phyloP scores from a whole-genome alignment of 2,888 invertebrate species.

The Temnothorax unifasciatus region DNA sequence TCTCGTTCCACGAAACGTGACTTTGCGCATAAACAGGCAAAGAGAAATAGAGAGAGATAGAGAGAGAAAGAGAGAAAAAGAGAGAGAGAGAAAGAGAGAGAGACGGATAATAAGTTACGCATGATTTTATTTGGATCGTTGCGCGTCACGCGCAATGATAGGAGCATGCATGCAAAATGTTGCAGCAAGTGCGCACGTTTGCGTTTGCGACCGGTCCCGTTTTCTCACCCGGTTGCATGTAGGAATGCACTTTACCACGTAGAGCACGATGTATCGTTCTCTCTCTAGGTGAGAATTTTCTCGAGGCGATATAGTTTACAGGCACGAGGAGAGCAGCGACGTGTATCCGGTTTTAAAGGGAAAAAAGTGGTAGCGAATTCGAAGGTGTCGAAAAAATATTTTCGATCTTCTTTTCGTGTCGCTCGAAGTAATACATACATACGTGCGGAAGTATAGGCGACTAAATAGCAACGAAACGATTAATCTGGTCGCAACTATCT shows the following conservation, averaged over 20 bases:
- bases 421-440: not conserved
- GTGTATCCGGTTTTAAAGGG: not conserved
- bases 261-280: not conserved
- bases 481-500: not conserved
- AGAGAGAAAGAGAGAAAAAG: not conserved
- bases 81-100: not conserved
- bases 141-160: conserved; percentile 28
- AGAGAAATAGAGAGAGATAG: no score
- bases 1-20: conserved; percentile 31
- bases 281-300: conserved; percentile 35
- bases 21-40: conserved; percentile 27
- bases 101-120: conserved; percentile 55
- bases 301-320: not conserved
- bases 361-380: not conserved
- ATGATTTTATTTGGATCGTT: conserved; percentile 62
- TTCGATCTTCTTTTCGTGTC: not conserved
- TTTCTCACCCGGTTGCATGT: conserved; percentile 41
- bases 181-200: not conserved
- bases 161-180: conserved; percentile 23
- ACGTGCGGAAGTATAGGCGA: not conserved
- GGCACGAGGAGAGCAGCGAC: not conserved
- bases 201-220: conserved; percentile 28
- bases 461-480: not conserved
- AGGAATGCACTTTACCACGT: conserved; percentile 41
- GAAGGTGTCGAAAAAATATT: not conserved